These are phyloP conservation scores for Epinephelus malabaricus DNA, from an alignment of 2,797 vertebrate genomes.

Conservation along the genomic window DNA sequence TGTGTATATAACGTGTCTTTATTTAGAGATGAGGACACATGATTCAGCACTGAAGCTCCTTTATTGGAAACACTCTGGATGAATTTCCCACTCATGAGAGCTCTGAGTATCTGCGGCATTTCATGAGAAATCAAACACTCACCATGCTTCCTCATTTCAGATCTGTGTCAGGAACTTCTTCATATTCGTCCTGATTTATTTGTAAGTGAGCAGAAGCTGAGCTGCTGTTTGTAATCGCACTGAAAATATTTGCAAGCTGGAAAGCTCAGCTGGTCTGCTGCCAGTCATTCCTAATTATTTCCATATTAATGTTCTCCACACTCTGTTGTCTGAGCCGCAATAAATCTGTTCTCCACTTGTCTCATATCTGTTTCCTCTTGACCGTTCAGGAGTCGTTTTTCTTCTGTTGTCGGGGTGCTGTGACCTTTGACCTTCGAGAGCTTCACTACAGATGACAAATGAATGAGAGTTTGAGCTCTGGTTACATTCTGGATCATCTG, in stretches of 20 bases:
- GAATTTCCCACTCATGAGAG: too few relatives aligned
- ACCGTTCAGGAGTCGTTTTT: not conserved
- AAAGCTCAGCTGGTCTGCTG: not conserved
- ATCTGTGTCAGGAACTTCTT: not conserved
- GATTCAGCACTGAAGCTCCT: constrained; percentile 8
- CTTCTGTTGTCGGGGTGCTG: constrained; percentile 5
- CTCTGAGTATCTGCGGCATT: not conserved
- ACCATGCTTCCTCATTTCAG: constrained; percentile 1
- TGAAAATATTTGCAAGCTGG: not conserved
- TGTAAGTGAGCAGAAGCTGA: too few relatives aligned
- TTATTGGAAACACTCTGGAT: constrained; percentile 27
- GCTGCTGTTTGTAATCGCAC: too few relatives aligned
- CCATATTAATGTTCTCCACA: constrained; percentile 13
- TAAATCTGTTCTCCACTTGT: constrained; percentile 5
- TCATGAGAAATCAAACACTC: not conserved
- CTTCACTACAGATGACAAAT: constrained; percentile 8
- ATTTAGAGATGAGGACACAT: constrained; percentile 34
- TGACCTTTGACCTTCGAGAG: constrained; percentile 21
- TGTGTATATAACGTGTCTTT: constrained; percentile 40
- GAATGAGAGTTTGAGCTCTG: too few relatives aligned
- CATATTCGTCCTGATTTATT: too few relatives aligned
- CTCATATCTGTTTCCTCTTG: not conserved
- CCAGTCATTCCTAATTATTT: constrained; percentile 27
- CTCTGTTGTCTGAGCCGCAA: not conserved
- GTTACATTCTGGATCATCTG: too few relatives aligned